Conservation (phyloP, 2,888 invertebrate species). For the Hydrotaea cyrtoneurina region DNA sequence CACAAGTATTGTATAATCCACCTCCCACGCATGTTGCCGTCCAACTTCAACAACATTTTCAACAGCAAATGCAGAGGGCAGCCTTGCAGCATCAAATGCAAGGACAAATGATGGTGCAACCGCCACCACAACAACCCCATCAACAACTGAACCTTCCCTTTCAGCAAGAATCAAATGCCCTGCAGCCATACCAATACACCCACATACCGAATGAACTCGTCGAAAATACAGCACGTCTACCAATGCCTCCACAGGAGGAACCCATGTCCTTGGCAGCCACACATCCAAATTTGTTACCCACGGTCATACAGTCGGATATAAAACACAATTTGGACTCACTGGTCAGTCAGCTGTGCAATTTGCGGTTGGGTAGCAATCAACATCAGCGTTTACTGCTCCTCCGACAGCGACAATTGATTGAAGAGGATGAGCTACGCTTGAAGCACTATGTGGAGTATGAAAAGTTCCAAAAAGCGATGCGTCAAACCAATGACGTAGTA, state of each 20-base stretch:
- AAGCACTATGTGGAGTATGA: constrained; percentile 80
- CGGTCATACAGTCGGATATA: constrained; percentile 80
- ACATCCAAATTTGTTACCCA: constrained; percentile 78
- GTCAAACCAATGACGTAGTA: constrained; percentile 68
- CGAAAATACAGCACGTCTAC: constrained; percentile 42
- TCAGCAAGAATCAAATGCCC: neutral
- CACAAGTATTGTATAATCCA: constrained; percentile 27
- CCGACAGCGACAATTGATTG: constrained; percentile 80
- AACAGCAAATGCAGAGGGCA: constrained; percentile 54
- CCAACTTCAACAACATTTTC: constrained; percentile 52
- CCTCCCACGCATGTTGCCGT: constrained; percentile 52
- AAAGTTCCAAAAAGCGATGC: constrained; percentile 80
- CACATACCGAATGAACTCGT: constrained; percentile 21
- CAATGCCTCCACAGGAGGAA: constrained; percentile 72
- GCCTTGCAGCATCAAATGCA: constrained; percentile 57
- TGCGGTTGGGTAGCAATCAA: constrained; percentile 79
- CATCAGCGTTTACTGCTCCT: constrained; percentile 78
- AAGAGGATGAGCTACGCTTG: constrained; percentile 80
- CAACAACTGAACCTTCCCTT: neutral
- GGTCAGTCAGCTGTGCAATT: constrained; percentile 78
- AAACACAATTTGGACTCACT: constrained; percentile 80
- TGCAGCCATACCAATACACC: neutral
- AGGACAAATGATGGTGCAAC: constrained; percentile 63
- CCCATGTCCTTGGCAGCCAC: constrained; percentile 80
- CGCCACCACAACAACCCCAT: neutral